Percentiles rank a stretch among this genome's conserved stretches.
Evolutionary conservation across 2,888 invertebrate genomes (phyloP).

Genomic region (Oscheius sp.): DNA sequence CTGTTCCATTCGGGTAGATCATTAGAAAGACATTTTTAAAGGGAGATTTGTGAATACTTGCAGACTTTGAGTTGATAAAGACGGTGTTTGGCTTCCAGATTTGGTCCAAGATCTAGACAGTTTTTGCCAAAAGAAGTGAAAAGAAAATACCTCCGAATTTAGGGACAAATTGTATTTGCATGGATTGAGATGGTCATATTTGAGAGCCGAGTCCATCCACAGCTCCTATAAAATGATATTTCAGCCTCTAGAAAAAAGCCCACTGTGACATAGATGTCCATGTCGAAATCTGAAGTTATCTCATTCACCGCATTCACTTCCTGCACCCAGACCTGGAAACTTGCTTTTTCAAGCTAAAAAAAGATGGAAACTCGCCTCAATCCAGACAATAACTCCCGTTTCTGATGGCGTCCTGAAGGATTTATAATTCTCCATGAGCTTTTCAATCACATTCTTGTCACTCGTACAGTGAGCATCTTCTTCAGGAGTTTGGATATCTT

Average conservation of each 20-base stretch:
- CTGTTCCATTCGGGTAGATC: constrained; percentile 70
- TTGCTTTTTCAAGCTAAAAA: background rate
- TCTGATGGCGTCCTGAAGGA: constrained; percentile 59
- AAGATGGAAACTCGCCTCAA: constrained; percentile 52
- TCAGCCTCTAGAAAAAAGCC: no score
- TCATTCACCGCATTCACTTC: constrained; percentile 67
- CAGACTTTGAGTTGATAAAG: constrained; percentile 66
- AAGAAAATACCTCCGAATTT: constrained; percentile 53
- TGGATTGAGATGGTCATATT: constrained; percentile 63
- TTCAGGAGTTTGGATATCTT: constrained; percentile 41
- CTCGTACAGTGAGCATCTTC: constrained; percentile 57
- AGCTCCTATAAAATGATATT: no score
- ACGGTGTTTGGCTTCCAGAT: constrained; percentile 69
- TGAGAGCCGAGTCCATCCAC: constrained; percentile 60
- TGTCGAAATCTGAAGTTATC: constrained; percentile 66
- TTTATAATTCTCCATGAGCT: constrained; percentile 57
- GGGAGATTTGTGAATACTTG: constrained; percentile 63
- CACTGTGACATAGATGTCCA: constrained; percentile 68
- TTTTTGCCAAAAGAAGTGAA: background rate
- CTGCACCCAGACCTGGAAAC: constrained; percentile 63
- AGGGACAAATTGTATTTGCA: constrained; percentile 67
- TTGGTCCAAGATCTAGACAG: constrained; percentile 57
- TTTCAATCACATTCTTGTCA: constrained; percentile 63
- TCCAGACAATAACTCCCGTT: constrained; percentile 63
- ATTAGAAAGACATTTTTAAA: constrained; percentile 69